These are phyloP conservation scores for Ganaspis sp. DNA, from an alignment of 1,140 invertebrate species.

Conservation along the genomic window DNA sequence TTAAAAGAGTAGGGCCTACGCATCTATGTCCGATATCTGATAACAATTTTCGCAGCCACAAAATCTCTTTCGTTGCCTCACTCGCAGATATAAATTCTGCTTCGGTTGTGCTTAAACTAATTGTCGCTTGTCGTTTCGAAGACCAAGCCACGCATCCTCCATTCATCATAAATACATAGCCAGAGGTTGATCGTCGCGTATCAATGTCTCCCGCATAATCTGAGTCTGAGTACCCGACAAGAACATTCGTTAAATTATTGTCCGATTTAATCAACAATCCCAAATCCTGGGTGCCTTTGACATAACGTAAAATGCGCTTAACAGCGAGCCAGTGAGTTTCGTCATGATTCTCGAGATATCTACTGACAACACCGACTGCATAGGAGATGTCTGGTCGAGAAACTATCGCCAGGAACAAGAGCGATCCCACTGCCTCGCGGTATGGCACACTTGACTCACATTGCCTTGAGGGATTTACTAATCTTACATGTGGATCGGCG, in stretches of 20 bases:
- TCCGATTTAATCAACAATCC: conserved; percentile 42
- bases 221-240: conserved; percentile 37
- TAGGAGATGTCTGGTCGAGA: conserved; percentile 70
- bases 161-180: conserved; percentile 41
- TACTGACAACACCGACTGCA: conserved; percentile 49
- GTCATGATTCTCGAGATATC: conserved; percentile 35
- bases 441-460: conserved; percentile 51
- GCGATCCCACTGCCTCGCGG: conserved; percentile 65
- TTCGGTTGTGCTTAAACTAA: conserved; percentile 73
- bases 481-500: conserved; percentile 33
- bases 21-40: conserved; percentile 33
- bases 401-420: conserved; percentile 67
- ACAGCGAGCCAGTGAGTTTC: conserved; percentile 60
- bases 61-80: conserved; percentile 66
- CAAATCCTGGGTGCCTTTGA: conserved; percentile 61
- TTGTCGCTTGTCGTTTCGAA: conserved; percentile 67
- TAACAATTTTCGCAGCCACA: conserved; percentile 56
- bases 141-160: conserved; percentile 57
- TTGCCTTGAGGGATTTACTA: neutral
- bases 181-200: conserved; percentile 41
- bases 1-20: neutral
- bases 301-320: conserved; percentile 66
- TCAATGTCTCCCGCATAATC: conserved; percentile 37
- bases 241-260: neutral
- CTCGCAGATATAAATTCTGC: conserved; percentile 72